Evolutionary conservation across 2,888 invertebrate species (phyloP).

Genomic region (Steinernema scapterisci): DNA sequence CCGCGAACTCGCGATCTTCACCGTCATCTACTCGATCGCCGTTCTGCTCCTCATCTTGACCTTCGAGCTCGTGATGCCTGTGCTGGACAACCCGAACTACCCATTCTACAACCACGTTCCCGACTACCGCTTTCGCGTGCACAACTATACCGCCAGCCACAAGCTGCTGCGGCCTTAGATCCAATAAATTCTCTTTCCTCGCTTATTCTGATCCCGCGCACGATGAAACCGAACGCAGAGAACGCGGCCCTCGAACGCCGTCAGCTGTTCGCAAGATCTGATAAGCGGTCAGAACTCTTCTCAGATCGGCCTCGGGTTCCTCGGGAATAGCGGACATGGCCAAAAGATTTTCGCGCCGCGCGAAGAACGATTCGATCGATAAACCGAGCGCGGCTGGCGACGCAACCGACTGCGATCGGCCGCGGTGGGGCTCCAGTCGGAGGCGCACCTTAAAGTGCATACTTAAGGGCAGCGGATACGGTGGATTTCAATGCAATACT

Average conservation of each 20-base stretch:
- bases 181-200: not conserved
- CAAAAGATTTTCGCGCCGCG: not conserved
- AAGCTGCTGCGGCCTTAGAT: not conserved
- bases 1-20: constrained; percentile 38
- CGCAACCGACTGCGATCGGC: not conserved
- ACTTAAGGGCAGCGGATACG: not conserved
- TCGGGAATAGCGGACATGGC: not conserved
- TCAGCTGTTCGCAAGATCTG: not conserved
- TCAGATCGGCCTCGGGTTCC: too few relatives aligned
- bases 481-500: not conserved
- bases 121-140: constrained; percentile 38
- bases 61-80: constrained; percentile 57
- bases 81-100: constrained; percentile 57
- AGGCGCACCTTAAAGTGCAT: too few relatives aligned
- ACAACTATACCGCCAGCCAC: too few relatives aligned
- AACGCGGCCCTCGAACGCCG: not conserved
- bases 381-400: not conserved
- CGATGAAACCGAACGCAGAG: not conserved
- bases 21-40: constrained; percentile 38
- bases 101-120: constrained; percentile 53
- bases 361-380: constrained; percentile 3
- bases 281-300: not conserved
- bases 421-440: too few relatives aligned
- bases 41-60: constrained; percentile 49
- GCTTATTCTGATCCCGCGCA: not conserved